Base-by-base conservation (phyloP, 1,140 invertebrate genomes). In the Brachionus plicatilis region DNA sequence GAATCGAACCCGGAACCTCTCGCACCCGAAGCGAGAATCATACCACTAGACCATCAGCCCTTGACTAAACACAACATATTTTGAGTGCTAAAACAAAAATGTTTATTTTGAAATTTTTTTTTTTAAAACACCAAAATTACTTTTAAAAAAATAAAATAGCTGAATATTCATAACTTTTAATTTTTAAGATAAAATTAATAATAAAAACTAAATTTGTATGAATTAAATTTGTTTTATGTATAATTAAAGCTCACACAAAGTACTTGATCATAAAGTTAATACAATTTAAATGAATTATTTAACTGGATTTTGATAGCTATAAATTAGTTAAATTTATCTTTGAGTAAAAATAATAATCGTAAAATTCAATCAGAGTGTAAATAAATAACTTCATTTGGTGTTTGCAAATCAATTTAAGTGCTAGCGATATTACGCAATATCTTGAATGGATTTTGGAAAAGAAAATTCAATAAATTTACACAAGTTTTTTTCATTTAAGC, bases 21-120 rank as follows among this genome's bases (percentile, higher is more conserved):
- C 53, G 53, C 53, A 60, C 53, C 53, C 53, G 53, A 60, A 60
- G 53, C 53, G 53, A 60, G 53, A 60, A 60, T 60, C 53, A 68
- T 68, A 68, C 66, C 66, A 68, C 66, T 68, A 68, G 66, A 68
- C 66, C 66, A 68, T 68, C 66, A 68, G 66, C 66, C 66, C 66
- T 14, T 68, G n/a, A 60, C 8, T 3, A 9, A 60, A 8, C n/a
- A 3, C 5, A 6, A 27, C 6, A 60, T n/a, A n/a, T 60, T 53
- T 17, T 14, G 14, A 60, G 4, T 9, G 2, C 53, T 24, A 24
- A 60, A 60, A 60, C 53, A 60, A 60, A 60, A 60, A 60, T 37
- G 4, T 37, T 7, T 37, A 37, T 37, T 37, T 37, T 5, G 0
- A 37, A 37, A 37, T 24, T 24, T 24, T 29, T 1, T 29, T 29